Percentiles rank a stretch among this genome's conserved stretches.
Conservation (phyloP, 2,888 invertebrate species). For the Heteropelma amictum region DNA sequence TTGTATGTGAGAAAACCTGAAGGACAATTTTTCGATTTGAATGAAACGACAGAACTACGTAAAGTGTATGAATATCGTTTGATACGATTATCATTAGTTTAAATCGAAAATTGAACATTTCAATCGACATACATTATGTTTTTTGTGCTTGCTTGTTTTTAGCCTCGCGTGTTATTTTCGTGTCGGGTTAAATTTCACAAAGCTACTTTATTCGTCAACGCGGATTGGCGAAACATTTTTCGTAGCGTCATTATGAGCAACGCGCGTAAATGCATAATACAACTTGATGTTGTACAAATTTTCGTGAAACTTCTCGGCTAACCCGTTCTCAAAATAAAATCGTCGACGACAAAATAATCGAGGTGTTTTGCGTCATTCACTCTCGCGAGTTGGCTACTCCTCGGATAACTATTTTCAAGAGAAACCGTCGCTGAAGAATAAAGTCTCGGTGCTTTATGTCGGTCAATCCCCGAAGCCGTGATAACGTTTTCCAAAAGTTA, state of each 20-base stretch:
- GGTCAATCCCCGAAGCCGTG: not conserved
- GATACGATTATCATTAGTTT: too few species aligned
- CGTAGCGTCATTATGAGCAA: not conserved
- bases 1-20: too few species aligned
- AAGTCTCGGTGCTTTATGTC: not conserved
- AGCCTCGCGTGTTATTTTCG: conserved; percentile 26
- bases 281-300: conserved; percentile 4
- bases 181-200: conserved; percentile 29
- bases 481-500: not conserved
- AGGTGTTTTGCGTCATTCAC: conserved; percentile 69
- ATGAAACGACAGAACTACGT: too few species aligned
- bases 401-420: conserved; percentile 19
- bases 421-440: not conserved
- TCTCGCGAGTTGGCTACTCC: conserved; percentile 29
- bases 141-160: too few species aligned
- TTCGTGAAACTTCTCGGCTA: conserved; percentile 13
- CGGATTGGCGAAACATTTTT: not conserved
- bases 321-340: conserved; percentile 69
- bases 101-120: too few species aligned
- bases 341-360: conserved; percentile 69
- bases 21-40: too few species aligned
- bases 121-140: too few species aligned
- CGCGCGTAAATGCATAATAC: not conserved
- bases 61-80: too few species aligned
- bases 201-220: conserved; percentile 9